Evolutionary conservation across 2,888 invertebrate genomes (phyloP).

Genomic region (Pasiphila rectangulata): DNA sequence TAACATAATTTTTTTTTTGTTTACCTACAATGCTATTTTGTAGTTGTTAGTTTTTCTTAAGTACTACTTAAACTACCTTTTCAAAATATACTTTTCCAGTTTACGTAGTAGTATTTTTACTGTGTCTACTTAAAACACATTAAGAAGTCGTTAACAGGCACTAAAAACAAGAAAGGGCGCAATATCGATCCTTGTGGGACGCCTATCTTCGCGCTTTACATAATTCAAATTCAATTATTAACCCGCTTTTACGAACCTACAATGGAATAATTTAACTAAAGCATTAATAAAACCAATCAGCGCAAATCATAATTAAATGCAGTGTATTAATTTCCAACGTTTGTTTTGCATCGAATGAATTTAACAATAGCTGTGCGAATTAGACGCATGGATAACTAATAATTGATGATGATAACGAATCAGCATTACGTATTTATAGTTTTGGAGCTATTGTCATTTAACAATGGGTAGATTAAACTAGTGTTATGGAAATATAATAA

Average conservation of each 20-base stretch:
- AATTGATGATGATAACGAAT: not conserved
- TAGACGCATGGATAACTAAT: constrained; percentile 5
- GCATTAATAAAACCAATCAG: not conserved
- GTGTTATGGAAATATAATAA: too few relatives aligned
- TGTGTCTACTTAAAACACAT: too few relatives aligned
- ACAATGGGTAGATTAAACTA: not conserved
- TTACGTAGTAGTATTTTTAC: too few relatives aligned
- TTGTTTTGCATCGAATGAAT: constrained; percentile 6
- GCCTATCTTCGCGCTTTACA: not conserved
- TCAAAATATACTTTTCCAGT: too few relatives aligned
- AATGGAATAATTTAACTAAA: not conserved
- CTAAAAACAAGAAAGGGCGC: too few relatives aligned
- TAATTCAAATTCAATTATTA: not conserved
- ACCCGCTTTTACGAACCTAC: not conserved
- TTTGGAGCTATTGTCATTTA: not conserved
- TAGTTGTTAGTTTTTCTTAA: too few relatives aligned
- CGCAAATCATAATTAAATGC: not conserved
- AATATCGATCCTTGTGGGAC: too few relatives aligned
- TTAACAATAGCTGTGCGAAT: constrained; percentile 5
- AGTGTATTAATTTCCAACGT: not conserved
- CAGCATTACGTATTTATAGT: not conserved
- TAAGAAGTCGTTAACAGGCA: too few relatives aligned
- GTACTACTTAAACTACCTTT: too few relatives aligned
- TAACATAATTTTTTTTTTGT: too few relatives aligned
- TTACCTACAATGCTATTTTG: too few relatives aligned